These are phyloP conservation scores for Pseudonaja textilis DNA, from an alignment of 2,113 vertebrate species.

Conservation along the genomic window DNA sequence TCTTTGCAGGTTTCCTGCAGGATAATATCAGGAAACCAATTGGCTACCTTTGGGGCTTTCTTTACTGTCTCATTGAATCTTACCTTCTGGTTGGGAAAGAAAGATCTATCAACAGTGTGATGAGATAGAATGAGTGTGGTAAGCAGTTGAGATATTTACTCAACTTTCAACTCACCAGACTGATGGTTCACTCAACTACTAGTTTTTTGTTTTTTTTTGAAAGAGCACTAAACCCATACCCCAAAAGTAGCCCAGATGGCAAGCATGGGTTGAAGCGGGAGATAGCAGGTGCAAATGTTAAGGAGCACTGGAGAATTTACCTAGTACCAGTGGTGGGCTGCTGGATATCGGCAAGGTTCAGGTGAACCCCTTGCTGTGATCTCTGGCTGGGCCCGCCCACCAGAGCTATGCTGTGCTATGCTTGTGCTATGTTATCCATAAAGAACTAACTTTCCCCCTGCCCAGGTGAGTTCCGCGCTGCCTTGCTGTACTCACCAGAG, in stretches of 20 bases:
- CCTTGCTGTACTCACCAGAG: too few relatives aligned
- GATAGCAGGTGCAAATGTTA: not conserved
- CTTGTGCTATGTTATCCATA: too few relatives aligned
- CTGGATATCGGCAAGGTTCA: too few relatives aligned
- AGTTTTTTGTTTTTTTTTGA: too few relatives aligned
- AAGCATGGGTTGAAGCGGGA: not conserved
- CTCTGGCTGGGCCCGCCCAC: too few relatives aligned
- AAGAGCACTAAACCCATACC: not conserved
- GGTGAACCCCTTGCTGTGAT: too few relatives aligned
- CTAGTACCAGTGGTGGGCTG: too few relatives aligned
- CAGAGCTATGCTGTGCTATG: too few relatives aligned
- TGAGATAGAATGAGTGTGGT: not conserved
- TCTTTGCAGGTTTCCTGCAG: not conserved
- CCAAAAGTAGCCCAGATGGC: not conserved
- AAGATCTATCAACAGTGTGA: not conserved
- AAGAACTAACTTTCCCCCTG: too few relatives aligned
- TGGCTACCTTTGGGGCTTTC: not conserved
- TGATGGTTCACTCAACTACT: not conserved
- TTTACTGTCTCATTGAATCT: not conserved
- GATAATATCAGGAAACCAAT: not conserved
- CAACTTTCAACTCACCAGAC: not conserved
- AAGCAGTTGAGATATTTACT: not conserved
- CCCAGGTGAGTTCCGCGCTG: too few relatives aligned
- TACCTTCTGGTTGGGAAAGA: not conserved
- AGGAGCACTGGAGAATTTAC: not conserved